Conservation (phyloP, 2,113 vertebrate genomes). For the Dryoscopus gambensis region DNA sequence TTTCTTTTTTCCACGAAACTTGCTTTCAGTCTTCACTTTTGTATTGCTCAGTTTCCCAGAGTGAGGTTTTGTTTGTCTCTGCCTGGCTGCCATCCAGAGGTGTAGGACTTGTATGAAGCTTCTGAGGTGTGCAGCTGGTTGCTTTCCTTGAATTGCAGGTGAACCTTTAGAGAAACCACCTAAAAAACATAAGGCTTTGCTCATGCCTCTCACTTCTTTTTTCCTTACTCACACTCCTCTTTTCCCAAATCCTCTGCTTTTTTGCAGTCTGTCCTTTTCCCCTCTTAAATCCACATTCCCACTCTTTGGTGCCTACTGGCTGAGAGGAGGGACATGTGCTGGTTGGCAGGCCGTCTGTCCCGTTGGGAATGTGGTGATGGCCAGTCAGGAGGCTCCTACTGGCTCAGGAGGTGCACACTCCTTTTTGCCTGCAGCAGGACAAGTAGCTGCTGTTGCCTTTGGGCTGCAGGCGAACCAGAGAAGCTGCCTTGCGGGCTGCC, state of each 20-base stretch:
- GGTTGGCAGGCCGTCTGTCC: background rate
- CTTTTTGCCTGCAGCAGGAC: background rate
- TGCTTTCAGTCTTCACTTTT: background rate
- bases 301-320: background rate
- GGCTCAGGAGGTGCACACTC: background rate
- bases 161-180: background rate
- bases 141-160: background rate
- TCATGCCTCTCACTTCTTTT: background rate
- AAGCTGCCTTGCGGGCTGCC: background rate
- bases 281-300: background rate
- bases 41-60: background rate
- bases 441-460: background rate
- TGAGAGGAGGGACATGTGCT: background rate
- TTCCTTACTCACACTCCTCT: background rate
- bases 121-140: rapidly evolving
- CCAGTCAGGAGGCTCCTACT: background rate
- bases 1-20: background rate
- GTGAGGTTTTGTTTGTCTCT: background rate
- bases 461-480: background rate
- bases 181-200: background rate
- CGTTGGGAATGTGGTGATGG: background rate
- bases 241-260: background rate
- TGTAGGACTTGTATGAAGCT: background rate
- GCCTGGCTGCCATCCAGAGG: background rate
- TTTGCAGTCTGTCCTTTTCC: background rate